phyloP scores from a whole-genome alignment of 2,113 vertebrate genomes.

The Herpetotheres cachinnans region DNA sequence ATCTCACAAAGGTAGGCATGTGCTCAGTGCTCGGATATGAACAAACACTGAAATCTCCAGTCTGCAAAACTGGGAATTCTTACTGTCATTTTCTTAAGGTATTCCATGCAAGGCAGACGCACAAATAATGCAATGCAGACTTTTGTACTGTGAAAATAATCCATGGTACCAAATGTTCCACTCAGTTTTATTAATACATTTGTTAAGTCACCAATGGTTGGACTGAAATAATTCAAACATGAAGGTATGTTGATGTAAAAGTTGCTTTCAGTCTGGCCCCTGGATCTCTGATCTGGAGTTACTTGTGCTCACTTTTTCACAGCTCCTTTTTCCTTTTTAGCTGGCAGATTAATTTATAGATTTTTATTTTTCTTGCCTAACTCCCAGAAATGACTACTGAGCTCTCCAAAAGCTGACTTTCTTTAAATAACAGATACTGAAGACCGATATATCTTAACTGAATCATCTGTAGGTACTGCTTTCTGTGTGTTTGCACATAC shows the following conservation, averaged over 20 bases:
- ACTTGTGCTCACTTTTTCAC: not conserved
- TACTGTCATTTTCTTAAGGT: not conserved
- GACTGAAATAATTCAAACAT: not conserved
- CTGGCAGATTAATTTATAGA: not conserved
- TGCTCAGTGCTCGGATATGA: not conserved
- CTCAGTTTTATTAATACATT: not conserved
- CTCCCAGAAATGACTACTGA: not conserved
- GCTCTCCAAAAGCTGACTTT: not conserved
- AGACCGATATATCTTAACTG: not conserved
- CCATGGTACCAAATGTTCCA: not conserved
- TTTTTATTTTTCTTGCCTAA: not conserved
- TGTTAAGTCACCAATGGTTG: not conserved
- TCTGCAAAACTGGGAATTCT: not conserved
- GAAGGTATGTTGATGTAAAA: not conserved
- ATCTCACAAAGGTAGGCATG: slow-evolving; percentile 91
- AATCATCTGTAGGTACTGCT: not conserved
- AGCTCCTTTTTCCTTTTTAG: not conserved
- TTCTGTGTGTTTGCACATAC: not conserved
- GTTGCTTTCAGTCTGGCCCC: not conserved
- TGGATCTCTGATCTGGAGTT: not conserved
- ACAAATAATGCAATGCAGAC: not conserved
- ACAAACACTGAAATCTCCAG: not conserved
- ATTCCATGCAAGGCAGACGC: not conserved
- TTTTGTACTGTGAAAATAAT: not conserved
- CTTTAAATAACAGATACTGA: not conserved